Evolutionary conservation across 2,888 invertebrate species (phyloP).

Genomic region (Drosophila rellima): DNA sequence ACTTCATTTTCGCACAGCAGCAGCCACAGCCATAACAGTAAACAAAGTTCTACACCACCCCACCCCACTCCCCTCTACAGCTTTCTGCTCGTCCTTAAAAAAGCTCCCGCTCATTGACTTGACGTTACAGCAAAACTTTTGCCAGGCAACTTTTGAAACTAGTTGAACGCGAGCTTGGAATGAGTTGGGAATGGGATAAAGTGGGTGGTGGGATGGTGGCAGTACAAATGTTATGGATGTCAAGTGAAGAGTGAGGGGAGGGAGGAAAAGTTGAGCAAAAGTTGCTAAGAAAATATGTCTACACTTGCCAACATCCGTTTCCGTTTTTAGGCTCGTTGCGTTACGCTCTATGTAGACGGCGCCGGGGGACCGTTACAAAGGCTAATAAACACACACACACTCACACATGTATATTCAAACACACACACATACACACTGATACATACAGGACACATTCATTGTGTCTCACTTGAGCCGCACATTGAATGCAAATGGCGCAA

Average conservation of each 20-base stretch:
- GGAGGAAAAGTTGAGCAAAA: conserved; percentile 38
- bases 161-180: conserved; percentile 40
- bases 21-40: conserved; percentile 43
- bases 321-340: conserved; percentile 55
- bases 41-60: conserved; percentile 53
- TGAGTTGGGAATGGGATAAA: conserved; percentile 12
- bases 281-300: conserved; percentile 74
- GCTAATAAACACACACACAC: conserved; percentile 53
- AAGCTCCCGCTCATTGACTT: conserved; percentile 68
- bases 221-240: conserved; percentile 52
- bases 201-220: conserved; percentile 1
- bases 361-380: conserved; percentile 40
- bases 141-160: conserved; percentile 56
- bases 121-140: conserved; percentile 66
- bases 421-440: conserved; percentile 11
- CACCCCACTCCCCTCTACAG: background rate
- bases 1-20: conserved; percentile 65
- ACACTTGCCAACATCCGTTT: conserved; percentile 76
- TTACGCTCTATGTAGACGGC: conserved; percentile 23
- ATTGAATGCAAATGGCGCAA: conserved; percentile 69
- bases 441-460: conserved; percentile 61
- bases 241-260: background rate
- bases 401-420: conserved; percentile 15
- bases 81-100: conserved; percentile 19
- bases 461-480: conserved; percentile 58